phyloP scores from a whole-genome alignment of 2,888 invertebrate species.

The Acleris literana region DNA sequence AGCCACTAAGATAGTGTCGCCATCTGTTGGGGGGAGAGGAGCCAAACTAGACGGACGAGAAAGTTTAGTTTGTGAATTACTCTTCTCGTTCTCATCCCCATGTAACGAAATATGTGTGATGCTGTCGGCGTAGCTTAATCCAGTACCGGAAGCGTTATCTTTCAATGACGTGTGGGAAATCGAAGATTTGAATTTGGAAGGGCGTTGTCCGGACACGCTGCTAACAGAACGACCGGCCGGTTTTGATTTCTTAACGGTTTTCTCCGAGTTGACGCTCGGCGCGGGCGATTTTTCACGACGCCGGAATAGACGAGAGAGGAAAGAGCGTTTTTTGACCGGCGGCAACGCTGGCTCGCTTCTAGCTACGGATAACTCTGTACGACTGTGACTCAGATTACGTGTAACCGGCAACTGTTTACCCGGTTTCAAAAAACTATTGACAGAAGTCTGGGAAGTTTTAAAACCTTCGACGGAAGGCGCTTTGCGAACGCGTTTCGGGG shows the following conservation, averaged over 20 bases:
- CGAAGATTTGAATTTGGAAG: slow-evolving; percentile 73
- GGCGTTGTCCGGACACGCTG: slow-evolving; percentile 84
- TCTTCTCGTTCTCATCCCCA: slow-evolving; percentile 76
- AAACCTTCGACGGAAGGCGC: slow-evolving; percentile 65
- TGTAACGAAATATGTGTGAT: slow-evolving; percentile 87
- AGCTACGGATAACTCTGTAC: slow-evolving; percentile 56
- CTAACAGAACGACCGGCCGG: slow-evolving; percentile 85
- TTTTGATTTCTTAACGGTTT: slow-evolving; percentile 61
- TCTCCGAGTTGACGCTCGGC: slow-evolving; percentile 67
- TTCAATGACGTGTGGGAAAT: slow-evolving; percentile 73
- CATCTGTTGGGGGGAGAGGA: slow-evolving; percentile 78
- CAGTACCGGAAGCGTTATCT: slow-evolving; percentile 68
- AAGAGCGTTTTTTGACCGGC: slow-evolving; percentile 75
- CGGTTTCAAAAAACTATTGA: slow-evolving; percentile 69
- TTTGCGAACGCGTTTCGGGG: slow-evolving; percentile 90
- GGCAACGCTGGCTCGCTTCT: slow-evolving; percentile 74
- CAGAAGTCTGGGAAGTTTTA: slow-evolving; percentile 73
- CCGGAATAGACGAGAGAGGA: slow-evolving; percentile 75
- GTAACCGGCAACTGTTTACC: slow-evolving; percentile 65
- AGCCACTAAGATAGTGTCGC: slow-evolving; percentile 84
- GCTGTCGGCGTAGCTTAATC: slow-evolving; percentile 81
- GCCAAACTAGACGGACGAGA: slow-evolving; percentile 57
- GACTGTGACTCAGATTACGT: slow-evolving; percentile 53
- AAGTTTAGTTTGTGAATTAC: slow-evolving; percentile 63
- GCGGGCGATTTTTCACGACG: slow-evolving; percentile 76